Evolutionary conservation across 2,888 invertebrate species (phyloP).

Genomic region (Cylloceria caligata): DNA sequence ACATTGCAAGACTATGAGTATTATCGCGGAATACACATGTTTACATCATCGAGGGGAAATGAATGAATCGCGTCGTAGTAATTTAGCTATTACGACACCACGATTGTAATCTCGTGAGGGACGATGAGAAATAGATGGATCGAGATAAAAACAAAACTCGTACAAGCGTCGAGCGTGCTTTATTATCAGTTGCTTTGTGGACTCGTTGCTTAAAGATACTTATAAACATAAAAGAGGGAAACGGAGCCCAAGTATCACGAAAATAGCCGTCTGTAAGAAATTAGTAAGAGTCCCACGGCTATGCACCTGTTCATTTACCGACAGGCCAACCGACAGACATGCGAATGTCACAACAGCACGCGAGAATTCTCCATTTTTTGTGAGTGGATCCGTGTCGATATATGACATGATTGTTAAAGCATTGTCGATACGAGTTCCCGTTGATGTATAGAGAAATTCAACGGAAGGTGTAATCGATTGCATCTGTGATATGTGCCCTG

Average conservation of each 20-base stretch:
- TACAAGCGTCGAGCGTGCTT: slow-evolving; percentile 15
- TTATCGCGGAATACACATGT: slow-evolving; percentile 56
- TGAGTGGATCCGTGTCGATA: slow-evolving; percentile 26
- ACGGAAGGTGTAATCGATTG: slow-evolving; percentile 17
- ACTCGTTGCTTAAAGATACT: not conserved
- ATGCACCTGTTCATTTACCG: slow-evolving; percentile 40
- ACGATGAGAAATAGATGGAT: slow-evolving; percentile 43
- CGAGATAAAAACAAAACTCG: slow-evolving; percentile 50
- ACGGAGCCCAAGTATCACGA: not conserved
- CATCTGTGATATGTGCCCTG: not conserved
- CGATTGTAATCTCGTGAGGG: slow-evolving; percentile 49
- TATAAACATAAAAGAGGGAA: not conserved
- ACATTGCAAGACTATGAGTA: slow-evolving; percentile 4
- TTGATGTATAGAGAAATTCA: slow-evolving; percentile 33
- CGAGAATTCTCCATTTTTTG: slow-evolving; percentile 15
- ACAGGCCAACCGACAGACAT: not conserved
- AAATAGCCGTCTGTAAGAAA: slow-evolving; percentile 15
- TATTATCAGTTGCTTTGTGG: slow-evolving; percentile 28
- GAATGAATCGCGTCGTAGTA: slow-evolving; percentile 54
- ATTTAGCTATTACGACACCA: slow-evolving; percentile 49
- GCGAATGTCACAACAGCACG: slow-evolving; percentile 28
- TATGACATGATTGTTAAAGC: slow-evolving; percentile 37
- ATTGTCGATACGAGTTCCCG: slow-evolving; percentile 5
- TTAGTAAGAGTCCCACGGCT: slow-evolving; percentile 22
- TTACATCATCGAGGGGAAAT: slow-evolving; percentile 44